phyloP scores from a whole-genome alignment of 1,140 invertebrate genomes.

The Drosophila albomicans region DNA sequence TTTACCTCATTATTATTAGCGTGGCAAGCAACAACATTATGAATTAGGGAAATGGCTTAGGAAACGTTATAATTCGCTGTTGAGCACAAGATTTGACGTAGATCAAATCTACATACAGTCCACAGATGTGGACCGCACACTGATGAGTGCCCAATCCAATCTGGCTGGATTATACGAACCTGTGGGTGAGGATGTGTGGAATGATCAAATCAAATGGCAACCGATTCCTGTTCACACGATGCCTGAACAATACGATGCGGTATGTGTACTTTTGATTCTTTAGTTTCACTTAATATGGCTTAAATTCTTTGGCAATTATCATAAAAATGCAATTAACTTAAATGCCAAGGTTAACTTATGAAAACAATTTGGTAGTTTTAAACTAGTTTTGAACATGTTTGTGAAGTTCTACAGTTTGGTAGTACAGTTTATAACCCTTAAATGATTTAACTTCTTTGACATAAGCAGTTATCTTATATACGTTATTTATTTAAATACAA shows the following conservation, averaged over 20 bases:
- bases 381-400: too few relatives aligned
- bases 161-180: slow-evolving; percentile 93
- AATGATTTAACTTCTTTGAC: too few relatives aligned
- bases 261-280: slow-evolving; percentile 67
- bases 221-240: slow-evolving; percentile 95
- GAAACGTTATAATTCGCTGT: slow-evolving; percentile 88
- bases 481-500: too few relatives aligned
- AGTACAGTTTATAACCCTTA: too few relatives aligned
- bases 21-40: slow-evolving; percentile 92
- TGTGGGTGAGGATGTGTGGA: slow-evolving; percentile 88
- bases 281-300: too few relatives aligned
- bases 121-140: slow-evolving; percentile 94
- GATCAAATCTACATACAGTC: slow-evolving; percentile 90
- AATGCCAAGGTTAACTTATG: too few relatives aligned
- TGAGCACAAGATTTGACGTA: slow-evolving; percentile 86
- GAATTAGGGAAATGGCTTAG: slow-evolving; percentile 91
- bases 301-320: too few relatives aligned
- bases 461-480: too few relatives aligned
- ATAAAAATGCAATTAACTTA: too few relatives aligned
- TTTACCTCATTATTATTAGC: slow-evolving; percentile 81
- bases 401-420: too few relatives aligned
- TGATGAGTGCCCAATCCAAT: slow-evolving; percentile 95
- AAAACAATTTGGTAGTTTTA: too few relatives aligned
- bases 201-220: slow-evolving; percentile 91
- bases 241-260: slow-evolving; percentile 88